These are phyloP conservation scores for Pteria penguin DNA, from an alignment of 2,888 invertebrate species.

Conservation along the genomic window DNA sequence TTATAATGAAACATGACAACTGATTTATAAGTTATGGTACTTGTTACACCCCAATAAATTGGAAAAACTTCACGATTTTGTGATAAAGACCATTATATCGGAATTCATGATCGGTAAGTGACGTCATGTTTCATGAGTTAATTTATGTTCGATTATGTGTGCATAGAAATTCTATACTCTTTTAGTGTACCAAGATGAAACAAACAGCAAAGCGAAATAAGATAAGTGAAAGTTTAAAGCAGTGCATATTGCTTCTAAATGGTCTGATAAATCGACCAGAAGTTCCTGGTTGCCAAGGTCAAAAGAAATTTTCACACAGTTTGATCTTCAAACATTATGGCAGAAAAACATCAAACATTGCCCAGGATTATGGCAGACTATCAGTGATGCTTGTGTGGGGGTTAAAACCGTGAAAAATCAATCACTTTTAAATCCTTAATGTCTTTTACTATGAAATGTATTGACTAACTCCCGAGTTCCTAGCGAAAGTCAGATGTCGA, in stretches of 20 bases:
- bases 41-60: too few relatives aligned
- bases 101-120: too few relatives aligned
- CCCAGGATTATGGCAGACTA: not conserved
- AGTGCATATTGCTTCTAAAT: not conserved
- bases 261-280: not conserved
- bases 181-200: too few relatives aligned
- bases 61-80: too few relatives aligned
- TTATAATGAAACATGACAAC: too few relatives aligned
- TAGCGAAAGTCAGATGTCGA: constrained; percentile 1
- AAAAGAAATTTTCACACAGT: not conserved
- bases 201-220: too few relatives aligned
- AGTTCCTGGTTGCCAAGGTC: not conserved
- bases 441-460: not conserved
- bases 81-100: too few relatives aligned
- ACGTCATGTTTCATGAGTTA: too few relatives aligned
- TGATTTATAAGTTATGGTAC: too few relatives aligned
- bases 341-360: not conserved
- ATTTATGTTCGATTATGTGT: too few relatives aligned
- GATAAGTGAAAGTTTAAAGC: not conserved
- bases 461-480: not conserved
- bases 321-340: too few relatives aligned
- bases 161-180: too few relatives aligned
- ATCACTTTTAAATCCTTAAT: not conserved
- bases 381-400: constrained; percentile 4
- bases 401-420: constrained; percentile 6